Evolutionary conservation across 2,113 vertebrate genomes (phyloP).

Genomic region (Enhydra lutris): DNA sequence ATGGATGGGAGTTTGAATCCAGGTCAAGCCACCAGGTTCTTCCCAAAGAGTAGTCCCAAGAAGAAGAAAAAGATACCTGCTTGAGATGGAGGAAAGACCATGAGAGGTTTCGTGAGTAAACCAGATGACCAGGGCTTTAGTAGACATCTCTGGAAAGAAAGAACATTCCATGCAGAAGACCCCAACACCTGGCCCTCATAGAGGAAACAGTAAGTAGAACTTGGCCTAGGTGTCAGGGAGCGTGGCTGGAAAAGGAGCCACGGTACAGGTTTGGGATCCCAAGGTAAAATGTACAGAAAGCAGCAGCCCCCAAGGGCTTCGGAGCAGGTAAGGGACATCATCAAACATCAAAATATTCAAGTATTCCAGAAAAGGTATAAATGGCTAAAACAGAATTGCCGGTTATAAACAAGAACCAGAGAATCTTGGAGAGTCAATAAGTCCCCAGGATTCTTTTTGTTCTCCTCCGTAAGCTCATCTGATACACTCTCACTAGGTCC

Average conservation of each 20-base stretch:
- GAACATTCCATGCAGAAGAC: neutral
- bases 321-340: accelerated
- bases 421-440: neutral
- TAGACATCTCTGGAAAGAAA: neutral
- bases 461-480: neutral
- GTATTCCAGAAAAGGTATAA: neutral
- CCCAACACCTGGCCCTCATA: neutral
- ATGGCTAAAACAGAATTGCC: neutral
- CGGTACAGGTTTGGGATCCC: neutral
- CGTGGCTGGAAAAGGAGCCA: neutral
- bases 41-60: neutral
- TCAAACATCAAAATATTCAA: neutral
- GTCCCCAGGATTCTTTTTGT: neutral
- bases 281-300: neutral
- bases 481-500: no score
- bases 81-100: neutral
- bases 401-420: neutral
- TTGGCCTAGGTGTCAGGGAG: neutral
- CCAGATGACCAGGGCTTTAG: neutral
- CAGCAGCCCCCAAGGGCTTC: neutral
- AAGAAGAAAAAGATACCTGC: neutral
- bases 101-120: neutral
- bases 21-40: neutral
- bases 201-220: neutral
- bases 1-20: neutral